Conservation (phyloP, 2,888 invertebrate genomes). For the Euzophera pinguis region DNA sequence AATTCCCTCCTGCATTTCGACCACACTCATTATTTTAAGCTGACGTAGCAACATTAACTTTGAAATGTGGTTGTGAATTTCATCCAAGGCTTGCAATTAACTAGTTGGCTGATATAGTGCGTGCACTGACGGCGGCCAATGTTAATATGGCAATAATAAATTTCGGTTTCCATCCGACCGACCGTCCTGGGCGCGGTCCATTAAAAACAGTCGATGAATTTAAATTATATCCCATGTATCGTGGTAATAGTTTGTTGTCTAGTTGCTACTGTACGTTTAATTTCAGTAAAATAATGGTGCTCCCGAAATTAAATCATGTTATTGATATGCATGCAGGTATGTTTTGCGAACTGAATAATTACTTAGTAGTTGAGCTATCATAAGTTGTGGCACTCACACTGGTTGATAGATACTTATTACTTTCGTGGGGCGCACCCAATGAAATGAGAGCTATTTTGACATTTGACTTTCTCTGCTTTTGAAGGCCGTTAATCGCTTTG, state of each 20-base stretch:
- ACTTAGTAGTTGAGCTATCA: too few relatives aligned
- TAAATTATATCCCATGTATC: conserved; percentile 45
- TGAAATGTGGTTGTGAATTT: conserved; percentile 69
- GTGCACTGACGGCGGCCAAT: conserved; percentile 44
- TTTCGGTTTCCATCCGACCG: conserved; percentile 57
- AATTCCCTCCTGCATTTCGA: conserved; percentile 38
- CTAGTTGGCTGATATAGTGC: conserved; percentile 68
- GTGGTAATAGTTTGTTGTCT: conserved; percentile 34
- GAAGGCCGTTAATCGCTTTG: too few relatives aligned
- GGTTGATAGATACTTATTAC: too few relatives aligned
- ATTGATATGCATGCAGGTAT: too few relatives aligned
- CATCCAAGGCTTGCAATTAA: conserved; percentile 72
- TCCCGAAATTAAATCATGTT: too few relatives aligned
- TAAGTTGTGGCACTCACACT: too few relatives aligned
- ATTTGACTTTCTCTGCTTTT: too few relatives aligned
- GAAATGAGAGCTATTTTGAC: too few relatives aligned
- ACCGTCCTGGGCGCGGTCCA: conserved; percentile 39
- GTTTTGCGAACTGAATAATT: too few relatives aligned
- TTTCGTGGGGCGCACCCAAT: too few relatives aligned
- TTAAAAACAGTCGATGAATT: conserved; percentile 54
- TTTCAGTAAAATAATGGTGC: too few relatives aligned
- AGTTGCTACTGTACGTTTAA: conserved; percentile 9
- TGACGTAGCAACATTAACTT: conserved; percentile 67
- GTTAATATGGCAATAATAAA: conserved; percentile 76
- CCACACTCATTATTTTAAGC: conserved; percentile 60